Conservation (phyloP, 2,888 invertebrate genomes). For the Selenia dentaria region DNA sequence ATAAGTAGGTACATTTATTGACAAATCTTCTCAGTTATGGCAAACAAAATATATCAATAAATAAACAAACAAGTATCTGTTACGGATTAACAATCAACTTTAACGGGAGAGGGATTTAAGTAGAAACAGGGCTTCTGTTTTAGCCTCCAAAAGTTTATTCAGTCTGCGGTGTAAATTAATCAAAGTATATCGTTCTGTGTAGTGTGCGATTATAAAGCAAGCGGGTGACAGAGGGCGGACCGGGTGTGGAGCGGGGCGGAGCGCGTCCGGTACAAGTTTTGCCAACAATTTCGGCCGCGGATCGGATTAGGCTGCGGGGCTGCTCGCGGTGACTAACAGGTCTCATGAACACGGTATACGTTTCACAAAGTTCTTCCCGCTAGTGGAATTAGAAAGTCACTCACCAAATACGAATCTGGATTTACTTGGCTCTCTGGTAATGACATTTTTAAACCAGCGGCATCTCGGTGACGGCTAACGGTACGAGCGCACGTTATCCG, state of each 20-base stretch:
- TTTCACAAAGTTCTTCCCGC: slow-evolving; percentile 78
- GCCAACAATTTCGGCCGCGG: slow-evolving; percentile 66
- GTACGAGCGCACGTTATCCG: slow-evolving; percentile 57
- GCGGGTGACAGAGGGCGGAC: slow-evolving; percentile 44
- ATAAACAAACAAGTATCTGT: slow-evolving; percentile 55
- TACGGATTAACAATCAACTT: slow-evolving; percentile 70
- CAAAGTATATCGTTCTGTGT: slow-evolving; percentile 68
- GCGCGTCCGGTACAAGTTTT: slow-evolving; percentile 66
- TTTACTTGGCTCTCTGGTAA: slow-evolving; percentile 70
- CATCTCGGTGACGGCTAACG: slow-evolving; percentile 51
- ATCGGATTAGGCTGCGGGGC: slow-evolving; percentile 73
- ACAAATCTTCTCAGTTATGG: slow-evolving; percentile 46
- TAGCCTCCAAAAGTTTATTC: slow-evolving; percentile 71
- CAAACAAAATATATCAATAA: slow-evolving; percentile 44
- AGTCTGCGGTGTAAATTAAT: slow-evolving; percentile 76
- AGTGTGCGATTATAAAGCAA: slow-evolving; percentile 70
- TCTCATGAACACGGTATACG: slow-evolving; percentile 78
- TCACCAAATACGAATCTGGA: slow-evolving; percentile 78
- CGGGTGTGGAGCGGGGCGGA: slow-evolving; percentile 24
- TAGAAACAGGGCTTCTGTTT: slow-evolving; percentile 72
- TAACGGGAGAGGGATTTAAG: slow-evolving; percentile 64
- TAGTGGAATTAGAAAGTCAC: slow-evolving; percentile 80
- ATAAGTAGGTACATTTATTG: slow-evolving; percentile 55
- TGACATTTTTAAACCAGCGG: slow-evolving; percentile 71
- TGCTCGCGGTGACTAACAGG: slow-evolving; percentile 74